These are phyloP conservation scores for Diglossa cyanea DNA, from an alignment of 2,797 vertebrate genomes.

Conservation along the genomic window DNA sequence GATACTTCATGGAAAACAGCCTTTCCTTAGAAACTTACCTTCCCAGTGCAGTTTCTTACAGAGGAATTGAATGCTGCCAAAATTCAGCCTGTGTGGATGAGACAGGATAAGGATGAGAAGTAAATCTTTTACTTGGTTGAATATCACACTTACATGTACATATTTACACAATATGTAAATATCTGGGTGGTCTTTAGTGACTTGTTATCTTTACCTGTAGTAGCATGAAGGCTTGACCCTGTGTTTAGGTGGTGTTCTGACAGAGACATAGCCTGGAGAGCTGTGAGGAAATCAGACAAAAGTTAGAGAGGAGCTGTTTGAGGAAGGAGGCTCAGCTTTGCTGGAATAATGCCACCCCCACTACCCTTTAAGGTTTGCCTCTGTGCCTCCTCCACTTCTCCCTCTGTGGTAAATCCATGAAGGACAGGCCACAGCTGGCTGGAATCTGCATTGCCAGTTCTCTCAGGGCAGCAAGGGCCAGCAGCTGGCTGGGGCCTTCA, in stretches of 20 bases:
- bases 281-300: not conserved
- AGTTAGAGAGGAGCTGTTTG: not conserved
- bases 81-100: not conserved
- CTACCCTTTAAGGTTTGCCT: not conserved
- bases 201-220: not conserved
- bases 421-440: not conserved
- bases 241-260: not conserved
- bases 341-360: not conserved
- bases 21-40: not conserved
- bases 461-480: not conserved
- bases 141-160: not conserved
- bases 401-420: not conserved
- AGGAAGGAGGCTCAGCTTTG: not conserved
- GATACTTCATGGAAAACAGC: not conserved
- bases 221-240: not conserved
- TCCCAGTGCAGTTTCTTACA: not conserved
- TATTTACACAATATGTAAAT: not conserved
- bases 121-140: not conserved
- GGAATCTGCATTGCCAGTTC: not conserved
- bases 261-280: not conserved
- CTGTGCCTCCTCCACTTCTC: not conserved
- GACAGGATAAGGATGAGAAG: not conserved
- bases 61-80: not conserved
- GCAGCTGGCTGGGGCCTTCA: not conserved
- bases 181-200: not conserved